These are phyloP conservation scores for Coleophora deauratella DNA, from an alignment of 2,888 invertebrate genomes.

Conservation along the genomic window DNA sequence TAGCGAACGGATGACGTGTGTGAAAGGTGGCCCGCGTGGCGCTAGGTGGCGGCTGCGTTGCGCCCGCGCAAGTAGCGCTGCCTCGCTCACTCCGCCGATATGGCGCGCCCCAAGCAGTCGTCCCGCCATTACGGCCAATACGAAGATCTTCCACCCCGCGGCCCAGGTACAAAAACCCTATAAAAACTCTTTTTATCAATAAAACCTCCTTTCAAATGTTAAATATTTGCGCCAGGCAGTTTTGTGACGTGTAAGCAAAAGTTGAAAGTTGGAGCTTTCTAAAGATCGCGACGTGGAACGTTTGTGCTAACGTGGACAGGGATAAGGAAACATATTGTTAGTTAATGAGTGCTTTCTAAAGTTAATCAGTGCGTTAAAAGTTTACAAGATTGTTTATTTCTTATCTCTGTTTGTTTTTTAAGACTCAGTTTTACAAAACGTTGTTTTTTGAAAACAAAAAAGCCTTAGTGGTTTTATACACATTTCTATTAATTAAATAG, in stretches of 20 bases:
- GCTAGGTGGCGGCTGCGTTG: constrained; percentile 30
- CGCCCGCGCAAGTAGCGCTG: constrained; percentile 22
- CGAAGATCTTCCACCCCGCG: constrained; percentile 62
- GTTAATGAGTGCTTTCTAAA: neutral
- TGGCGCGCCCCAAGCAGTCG: constrained; percentile 70
- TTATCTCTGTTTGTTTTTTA: neutral
- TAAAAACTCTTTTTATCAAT: too few relatives aligned
- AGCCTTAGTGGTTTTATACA: too few relatives aligned
- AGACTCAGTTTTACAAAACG: too few relatives aligned
- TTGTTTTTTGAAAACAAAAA: too few relatives aligned
- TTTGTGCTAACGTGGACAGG: constrained; percentile 7
- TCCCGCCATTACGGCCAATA: constrained; percentile 59
- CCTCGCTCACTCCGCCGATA: constrained; percentile 59
- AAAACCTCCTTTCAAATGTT: too few relatives aligned
- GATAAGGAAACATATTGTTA: constrained; percentile 7
- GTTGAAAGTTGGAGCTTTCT: neutral
- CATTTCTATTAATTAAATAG: too few relatives aligned
- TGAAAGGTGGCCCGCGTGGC: constrained; percentile 14
- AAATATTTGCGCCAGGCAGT: too few relatives aligned
- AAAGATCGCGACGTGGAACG: neutral
- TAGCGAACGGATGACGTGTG: neutral
- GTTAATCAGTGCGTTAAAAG: neutral
- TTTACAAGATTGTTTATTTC: neutral
- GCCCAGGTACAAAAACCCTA: constrained; percentile 51
- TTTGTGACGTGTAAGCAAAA: neutral